Conservation (phyloP, 2,113 vertebrate genomes). For the Arvicanthis niloticus region DNA sequence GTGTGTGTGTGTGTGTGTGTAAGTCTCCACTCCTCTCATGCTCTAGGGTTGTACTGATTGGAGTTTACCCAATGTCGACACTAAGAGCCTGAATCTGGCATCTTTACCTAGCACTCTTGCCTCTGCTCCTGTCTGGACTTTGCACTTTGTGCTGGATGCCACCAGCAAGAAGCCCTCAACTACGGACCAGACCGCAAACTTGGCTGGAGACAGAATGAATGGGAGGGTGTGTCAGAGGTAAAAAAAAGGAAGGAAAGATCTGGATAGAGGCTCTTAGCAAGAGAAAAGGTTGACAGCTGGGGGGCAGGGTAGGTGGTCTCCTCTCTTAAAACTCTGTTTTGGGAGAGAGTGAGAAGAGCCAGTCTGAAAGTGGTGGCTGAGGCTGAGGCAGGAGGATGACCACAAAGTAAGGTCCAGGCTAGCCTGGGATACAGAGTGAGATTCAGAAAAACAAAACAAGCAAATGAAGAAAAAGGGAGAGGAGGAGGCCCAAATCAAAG, state of each 20-base stretch:
- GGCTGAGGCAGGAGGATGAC: neutral
- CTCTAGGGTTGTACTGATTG: neutral
- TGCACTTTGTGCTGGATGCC: neutral
- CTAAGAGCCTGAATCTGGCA: neutral
- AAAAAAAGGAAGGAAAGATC: neutral
- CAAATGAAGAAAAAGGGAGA: neutral
- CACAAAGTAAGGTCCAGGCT: neutral
- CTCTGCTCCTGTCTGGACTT: neutral
- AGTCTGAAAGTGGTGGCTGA: neutral
- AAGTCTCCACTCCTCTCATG: neutral
- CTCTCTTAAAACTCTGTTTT: neutral
- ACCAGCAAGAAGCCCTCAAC: neutral
- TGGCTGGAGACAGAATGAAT: neutral
- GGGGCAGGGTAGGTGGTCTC: neutral
- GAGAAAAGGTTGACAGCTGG: neutral
- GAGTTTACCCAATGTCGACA: neutral
- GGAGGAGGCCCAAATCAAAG: neutral
- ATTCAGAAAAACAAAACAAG: neutral
- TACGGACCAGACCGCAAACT: too few species aligned
- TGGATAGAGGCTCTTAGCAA: neutral
- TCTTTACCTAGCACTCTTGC: neutral
- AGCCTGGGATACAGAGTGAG: neutral
- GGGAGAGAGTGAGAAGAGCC: conserved; percentile 4
- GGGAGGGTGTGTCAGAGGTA: neutral
- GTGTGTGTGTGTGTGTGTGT: too few species aligned